Base-by-base conservation (phyloP, 1,140 invertebrate species). In the Camponotus pennsylvanicus region DNA sequence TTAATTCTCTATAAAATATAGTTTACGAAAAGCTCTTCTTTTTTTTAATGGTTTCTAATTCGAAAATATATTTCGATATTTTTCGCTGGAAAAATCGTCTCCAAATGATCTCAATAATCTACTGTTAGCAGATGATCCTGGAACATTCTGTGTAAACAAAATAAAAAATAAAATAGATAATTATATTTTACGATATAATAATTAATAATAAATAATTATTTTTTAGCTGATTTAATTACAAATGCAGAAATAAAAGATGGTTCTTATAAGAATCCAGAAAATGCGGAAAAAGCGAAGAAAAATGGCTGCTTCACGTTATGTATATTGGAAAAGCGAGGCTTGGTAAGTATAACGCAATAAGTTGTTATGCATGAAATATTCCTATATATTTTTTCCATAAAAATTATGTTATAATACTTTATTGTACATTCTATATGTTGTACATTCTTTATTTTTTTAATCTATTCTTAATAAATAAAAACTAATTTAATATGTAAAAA, bases 241-340 rank as follows among this genome's bases (percentile, higher is more conserved):
- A 9, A 63, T 2, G 9, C 15, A 4, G 75, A 77, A 45, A 32
- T 77, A 63, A 77, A 61, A 2, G 9, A 63, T 13, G 57, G 21
- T 7, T 45, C 75, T 32, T 77, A 77, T 11, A 63, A 63, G 8
- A 55, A 73, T 13, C 21, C 70, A n/a, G 49, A 45, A 77, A 63
- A 77, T 42, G 1, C 9, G 3, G 57, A 77, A 45, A 77, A n/a
- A 1, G 27, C 75, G 8, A 77, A 0, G 1, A 77, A 34, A 49
- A 77, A 63, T 9, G 75, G 75, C 2, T 77, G 75, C 8, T 63
- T 63, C 4, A 6, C 27, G 1, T 27, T 42, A 5, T 77, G 75
- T 18, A 63, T 77, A 42, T 61, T 77, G 9, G 13, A 45, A 45
- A 77, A 77, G 40, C 57, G 75, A 3, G 57, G 27, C 7, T 11